Evolutionary conservation across 2,888 invertebrate genomes (phyloP).

Genomic region (Protophormia terraenovae): DNA sequence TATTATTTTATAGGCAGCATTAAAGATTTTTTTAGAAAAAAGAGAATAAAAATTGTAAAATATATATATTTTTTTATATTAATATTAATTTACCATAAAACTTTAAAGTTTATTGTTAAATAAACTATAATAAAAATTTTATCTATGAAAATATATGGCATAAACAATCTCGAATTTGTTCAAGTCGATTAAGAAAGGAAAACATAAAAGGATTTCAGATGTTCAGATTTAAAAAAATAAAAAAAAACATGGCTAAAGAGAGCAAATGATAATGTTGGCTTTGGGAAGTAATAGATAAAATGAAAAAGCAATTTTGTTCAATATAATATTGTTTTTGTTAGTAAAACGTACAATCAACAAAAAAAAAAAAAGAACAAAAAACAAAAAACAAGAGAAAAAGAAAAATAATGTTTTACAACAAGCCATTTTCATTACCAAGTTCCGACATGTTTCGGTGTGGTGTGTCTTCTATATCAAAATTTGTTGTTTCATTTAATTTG

Average conservation of each 20-base stretch:
- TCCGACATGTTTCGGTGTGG: slow-evolving; percentile 82
- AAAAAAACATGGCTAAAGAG: background rate
- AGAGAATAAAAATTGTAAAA: slow-evolving; percentile 31
- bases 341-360: slow-evolving; percentile 15
- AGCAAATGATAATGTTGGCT: slow-evolving; percentile 34
- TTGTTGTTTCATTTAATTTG: slow-evolving; percentile 43
- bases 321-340: slow-evolving; percentile 43
- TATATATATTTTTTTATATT: slow-evolving; percentile 29
- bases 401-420: slow-evolving; percentile 21
- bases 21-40: slow-evolving; percentile 14
- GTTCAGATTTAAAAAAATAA: slow-evolving; percentile 28
- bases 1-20: slow-evolving; percentile 36
- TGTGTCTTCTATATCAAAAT: slow-evolving; percentile 78
- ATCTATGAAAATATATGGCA: background rate
- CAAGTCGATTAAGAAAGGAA: background rate
- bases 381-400: background rate
- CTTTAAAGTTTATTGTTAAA: background rate
- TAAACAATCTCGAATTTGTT: slow-evolving; percentile 61
- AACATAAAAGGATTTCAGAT: background rate
- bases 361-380: slow-evolving; percentile 21
- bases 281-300: background rate
- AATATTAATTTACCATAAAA: background rate
- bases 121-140: background rate
- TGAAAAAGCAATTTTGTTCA: slow-evolving; percentile 7
- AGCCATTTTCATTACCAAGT: slow-evolving; percentile 80